These are phyloP conservation scores for Emydoidea blandingii DNA, from an alignment of 2,797 vertebrate species.

Conservation along the genomic window DNA sequence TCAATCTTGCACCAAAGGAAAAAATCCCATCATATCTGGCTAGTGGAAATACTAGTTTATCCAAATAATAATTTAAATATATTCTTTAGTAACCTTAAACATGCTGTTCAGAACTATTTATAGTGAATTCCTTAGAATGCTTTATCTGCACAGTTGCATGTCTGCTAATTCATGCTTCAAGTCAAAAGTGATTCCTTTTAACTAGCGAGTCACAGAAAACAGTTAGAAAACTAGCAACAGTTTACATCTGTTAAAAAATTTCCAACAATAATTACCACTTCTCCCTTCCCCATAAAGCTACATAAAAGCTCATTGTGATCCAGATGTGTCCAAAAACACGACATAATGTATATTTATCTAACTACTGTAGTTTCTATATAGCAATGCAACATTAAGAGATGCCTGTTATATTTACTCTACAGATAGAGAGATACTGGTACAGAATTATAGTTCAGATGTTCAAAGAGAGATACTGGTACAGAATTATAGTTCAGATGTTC, in stretches of 20 bases:
- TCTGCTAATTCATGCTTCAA: not conserved
- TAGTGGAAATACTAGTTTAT: not conserved
- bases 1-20: not conserved
- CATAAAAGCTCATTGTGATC: not conserved
- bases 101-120: not conserved
- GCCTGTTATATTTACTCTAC: not conserved
- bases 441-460: not conserved
- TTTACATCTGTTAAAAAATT: not conserved
- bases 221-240: not conserved
- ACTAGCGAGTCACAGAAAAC: not conserved
- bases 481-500: not conserved
- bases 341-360: slow-evolving; percentile 3
- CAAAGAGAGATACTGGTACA: not conserved
- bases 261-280: not conserved
- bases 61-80: not conserved
- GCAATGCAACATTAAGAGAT: not conserved
- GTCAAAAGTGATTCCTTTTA: not conserved
- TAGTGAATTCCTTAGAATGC: not conserved
- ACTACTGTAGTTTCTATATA: not conserved
- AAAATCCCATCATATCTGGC: not conserved
- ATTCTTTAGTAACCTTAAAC: not conserved
- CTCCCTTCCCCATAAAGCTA: not conserved
- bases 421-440: not conserved
- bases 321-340: not conserved
- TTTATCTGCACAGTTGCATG: not conserved